These are phyloP conservation scores for Fragum fragum DNA, from an alignment of 2,888 invertebrate species.

Conservation along the genomic window DNA sequence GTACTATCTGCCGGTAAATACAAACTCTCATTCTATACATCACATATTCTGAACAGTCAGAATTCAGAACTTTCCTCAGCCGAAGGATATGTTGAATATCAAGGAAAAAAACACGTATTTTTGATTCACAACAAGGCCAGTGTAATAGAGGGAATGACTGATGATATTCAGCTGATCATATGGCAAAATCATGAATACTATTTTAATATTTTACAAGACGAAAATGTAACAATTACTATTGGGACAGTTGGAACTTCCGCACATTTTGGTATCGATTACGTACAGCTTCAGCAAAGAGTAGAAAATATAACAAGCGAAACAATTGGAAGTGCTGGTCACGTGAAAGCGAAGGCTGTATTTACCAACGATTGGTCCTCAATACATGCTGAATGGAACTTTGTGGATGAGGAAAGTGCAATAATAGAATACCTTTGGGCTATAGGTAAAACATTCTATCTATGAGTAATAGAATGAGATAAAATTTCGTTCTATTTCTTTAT, in stretches of 20 bases:
- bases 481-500: too few relatives aligned
- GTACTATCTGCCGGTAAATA: constrained; percentile 18
- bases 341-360: constrained; percentile 44
- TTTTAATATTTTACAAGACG: constrained; percentile 8
- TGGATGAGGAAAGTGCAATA: constrained; percentile 48
- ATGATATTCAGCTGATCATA: neutral
- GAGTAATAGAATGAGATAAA: too few relatives aligned
- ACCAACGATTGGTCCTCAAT: constrained; percentile 58
- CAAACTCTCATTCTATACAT: constrained; percentile 43
- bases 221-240: constrained; percentile 8
- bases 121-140: constrained; percentile 46
- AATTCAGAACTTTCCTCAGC: constrained; percentile 27
- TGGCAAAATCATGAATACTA: constrained; percentile 59
- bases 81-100: constrained; percentile 42
- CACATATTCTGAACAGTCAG: constrained; percentile 30
- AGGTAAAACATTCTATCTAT: too few relatives aligned
- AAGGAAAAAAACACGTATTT: constrained; percentile 38
- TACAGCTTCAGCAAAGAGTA: constrained; percentile 29
- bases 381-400: constrained; percentile 54
- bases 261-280: constrained; percentile 47
- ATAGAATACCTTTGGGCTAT: constrained; percentile 59
- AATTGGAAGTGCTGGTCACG: constrained; percentile 21
- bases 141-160: neutral
- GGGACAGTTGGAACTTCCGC: neutral
- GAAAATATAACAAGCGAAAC: neutral